Conservation (phyloP, 2,113 vertebrate genomes). For the Phoxinus phoxinus region DNA sequence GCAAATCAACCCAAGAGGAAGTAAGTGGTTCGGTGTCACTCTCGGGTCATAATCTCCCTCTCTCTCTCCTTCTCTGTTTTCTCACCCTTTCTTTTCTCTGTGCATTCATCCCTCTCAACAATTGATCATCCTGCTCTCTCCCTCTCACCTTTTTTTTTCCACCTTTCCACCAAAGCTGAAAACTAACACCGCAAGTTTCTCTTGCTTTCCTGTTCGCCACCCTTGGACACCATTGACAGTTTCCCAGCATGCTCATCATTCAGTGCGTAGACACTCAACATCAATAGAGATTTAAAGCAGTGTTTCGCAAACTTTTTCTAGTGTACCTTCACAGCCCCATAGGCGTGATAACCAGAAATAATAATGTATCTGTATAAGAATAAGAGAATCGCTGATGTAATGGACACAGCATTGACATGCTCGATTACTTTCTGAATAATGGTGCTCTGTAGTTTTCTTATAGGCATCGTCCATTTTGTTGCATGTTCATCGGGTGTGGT, state of each 20-base stretch:
- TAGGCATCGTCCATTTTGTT: neutral
- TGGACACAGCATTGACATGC: neutral
- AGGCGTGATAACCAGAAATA: neutral
- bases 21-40: conserved; percentile 2
- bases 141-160: neutral
- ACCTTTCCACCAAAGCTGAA: neutral
- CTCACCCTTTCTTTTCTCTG: neutral
- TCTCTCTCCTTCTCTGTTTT: conserved; percentile 4
- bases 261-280: neutral
- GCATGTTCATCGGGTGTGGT: neutral
- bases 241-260: neutral
- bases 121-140: conserved; percentile 22
- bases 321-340: too few species aligned
- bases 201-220: neutral
- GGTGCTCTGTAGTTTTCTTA: neutral
- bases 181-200: conserved; percentile 7
- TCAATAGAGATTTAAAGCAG: neutral
- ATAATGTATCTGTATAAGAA: neutral
- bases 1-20: conserved; percentile 33
- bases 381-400: neutral
- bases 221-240: neutral
- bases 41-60: conserved; percentile 17
- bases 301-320: neutral
- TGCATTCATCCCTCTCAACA: conserved; percentile 11
- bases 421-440: neutral